Evolutionary conservation across 2,888 invertebrate species (phyloP).

Genomic region (Notodonta dromedarius): DNA sequence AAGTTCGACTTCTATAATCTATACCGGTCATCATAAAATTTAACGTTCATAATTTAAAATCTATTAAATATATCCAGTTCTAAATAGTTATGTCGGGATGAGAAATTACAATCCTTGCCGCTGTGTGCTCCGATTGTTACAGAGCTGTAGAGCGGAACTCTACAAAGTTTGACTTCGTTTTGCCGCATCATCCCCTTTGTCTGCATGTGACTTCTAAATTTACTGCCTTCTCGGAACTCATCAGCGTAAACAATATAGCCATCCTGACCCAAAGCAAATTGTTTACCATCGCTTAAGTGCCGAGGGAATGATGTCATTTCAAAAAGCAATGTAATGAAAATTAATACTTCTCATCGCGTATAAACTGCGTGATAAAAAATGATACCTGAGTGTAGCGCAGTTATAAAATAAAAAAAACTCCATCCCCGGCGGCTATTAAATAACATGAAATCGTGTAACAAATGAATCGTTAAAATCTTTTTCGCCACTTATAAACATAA

Average conservation of each 20-base stretch:
- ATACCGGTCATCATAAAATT: background rate
- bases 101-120: slow-evolving; percentile 4
- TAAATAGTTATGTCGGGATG: slow-evolving; percentile 2
- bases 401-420: slow-evolving; percentile 31
- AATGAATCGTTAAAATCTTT: slow-evolving; percentile 62
- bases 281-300: slow-evolving; percentile 12
- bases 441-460: slow-evolving; percentile 37
- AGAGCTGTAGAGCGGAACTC: slow-evolving; percentile 5
- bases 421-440: slow-evolving; percentile 30
- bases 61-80: slow-evolving; percentile 1
- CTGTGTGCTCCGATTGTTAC: slow-evolving; percentile 17
- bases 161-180: slow-evolving; percentile 28
- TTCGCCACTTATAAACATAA: slow-evolving; percentile 48
- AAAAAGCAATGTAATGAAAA: slow-evolving; percentile 18
- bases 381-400: slow-evolving; percentile 20
- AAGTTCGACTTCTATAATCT: background rate
- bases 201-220: slow-evolving; percentile 40
- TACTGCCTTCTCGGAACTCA: slow-evolving; percentile 39
- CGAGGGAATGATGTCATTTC: slow-evolving; percentile 10
- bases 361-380: slow-evolving; percentile 25
- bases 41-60: slow-evolving; percentile 1
- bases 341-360: slow-evolving; percentile 20
- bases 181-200: slow-evolving; percentile 34
- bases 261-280: slow-evolving; percentile 25
- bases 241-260: slow-evolving; percentile 35